phyloP scores from a whole-genome alignment of 1,140 invertebrate species.

The Papilio machaon region DNA sequence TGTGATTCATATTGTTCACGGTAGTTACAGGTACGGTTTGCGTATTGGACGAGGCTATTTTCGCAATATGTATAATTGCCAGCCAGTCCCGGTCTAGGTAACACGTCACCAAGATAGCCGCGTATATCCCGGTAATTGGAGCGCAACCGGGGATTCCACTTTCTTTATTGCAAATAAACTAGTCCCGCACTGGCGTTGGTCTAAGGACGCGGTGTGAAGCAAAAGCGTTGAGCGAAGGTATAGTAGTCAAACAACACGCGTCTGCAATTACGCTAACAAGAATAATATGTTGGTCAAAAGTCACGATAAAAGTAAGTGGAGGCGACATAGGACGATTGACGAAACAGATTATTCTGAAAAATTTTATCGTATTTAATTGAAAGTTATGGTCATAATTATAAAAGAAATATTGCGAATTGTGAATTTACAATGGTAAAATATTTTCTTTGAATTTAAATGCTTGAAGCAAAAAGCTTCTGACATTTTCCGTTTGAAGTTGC shows the following conservation, averaged over 20 bases:
- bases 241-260: not conserved
- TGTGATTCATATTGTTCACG: conserved; percentile 33
- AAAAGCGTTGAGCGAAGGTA: conserved; percentile 34
- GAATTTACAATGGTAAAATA: not conserved
- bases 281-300: not conserved
- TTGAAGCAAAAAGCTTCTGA: conserved; percentile 23
- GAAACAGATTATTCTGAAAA: not conserved
- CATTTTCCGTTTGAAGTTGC: conserved; percentile 62
- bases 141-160: conserved; percentile 77
- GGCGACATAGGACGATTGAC: not conserved
- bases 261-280: not conserved
- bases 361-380: not conserved
- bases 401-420: not conserved
- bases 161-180: conserved; percentile 81
- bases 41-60: conserved; percentile 48
- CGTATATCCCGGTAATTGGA: conserved; percentile 80
- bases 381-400: not conserved
- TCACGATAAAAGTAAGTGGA: not conserved
- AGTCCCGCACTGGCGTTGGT: conserved; percentile 71
- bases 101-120: conserved; percentile 75
- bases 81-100: conserved; percentile 55
- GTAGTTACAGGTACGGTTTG: conserved; percentile 37
- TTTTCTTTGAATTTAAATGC: not conserved
- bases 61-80: conserved; percentile 69
- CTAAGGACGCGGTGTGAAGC: conserved; percentile 53